Percentiles rank a stretch among this genome's conserved stretches.
Conservation (phyloP, 2,797 vertebrate genomes). For the Neosilurus hyrtlii region DNA sequence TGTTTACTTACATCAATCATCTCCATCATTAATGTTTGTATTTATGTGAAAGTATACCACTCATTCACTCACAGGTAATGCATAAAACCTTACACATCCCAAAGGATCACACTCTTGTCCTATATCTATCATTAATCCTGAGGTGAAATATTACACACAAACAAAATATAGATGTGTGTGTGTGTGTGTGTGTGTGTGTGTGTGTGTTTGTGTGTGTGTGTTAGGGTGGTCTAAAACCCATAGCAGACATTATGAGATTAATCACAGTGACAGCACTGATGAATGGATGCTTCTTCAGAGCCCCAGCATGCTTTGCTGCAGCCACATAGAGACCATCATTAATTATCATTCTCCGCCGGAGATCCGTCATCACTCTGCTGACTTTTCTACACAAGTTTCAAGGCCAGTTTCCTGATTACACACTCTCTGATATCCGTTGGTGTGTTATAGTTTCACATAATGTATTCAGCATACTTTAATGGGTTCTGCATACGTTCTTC, state of each 20-base stretch:
- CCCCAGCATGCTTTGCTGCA: slow-evolving; percentile 38
- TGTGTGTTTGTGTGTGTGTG: slow-evolving; percentile 3
- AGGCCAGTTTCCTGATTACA: slow-evolving; percentile 18
- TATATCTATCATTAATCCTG: not conserved
- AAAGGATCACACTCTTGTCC: not conserved
- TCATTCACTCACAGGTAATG: not conserved
- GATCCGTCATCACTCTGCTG: slow-evolving; percentile 26
- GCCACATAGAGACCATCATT: slow-evolving; percentile 43
- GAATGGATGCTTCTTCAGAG: slow-evolving; percentile 46
- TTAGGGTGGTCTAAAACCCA: slow-evolving; percentile 27
- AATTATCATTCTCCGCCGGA: slow-evolving; percentile 51
- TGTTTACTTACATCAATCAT: slow-evolving; percentile 9
- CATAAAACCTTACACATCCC: not conserved
- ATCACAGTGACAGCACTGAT: slow-evolving; percentile 52
- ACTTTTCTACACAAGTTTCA: not conserved
- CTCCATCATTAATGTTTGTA: slow-evolving; percentile 25
- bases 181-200: slow-evolving; percentile 14
- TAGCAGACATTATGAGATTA: slow-evolving; percentile 42
- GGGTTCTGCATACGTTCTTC: not conserved
- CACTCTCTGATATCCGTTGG: not conserved
- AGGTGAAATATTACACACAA: slow-evolving; percentile 1
- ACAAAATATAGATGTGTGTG: not conserved
- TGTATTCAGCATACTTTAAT: not conserved
- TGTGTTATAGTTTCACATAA: not conserved
- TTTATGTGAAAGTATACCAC: not conserved